These are phyloP conservation scores for Brachypterus glaber DNA, from an alignment of 2,888 invertebrate genomes.

Conservation along the genomic window DNA sequence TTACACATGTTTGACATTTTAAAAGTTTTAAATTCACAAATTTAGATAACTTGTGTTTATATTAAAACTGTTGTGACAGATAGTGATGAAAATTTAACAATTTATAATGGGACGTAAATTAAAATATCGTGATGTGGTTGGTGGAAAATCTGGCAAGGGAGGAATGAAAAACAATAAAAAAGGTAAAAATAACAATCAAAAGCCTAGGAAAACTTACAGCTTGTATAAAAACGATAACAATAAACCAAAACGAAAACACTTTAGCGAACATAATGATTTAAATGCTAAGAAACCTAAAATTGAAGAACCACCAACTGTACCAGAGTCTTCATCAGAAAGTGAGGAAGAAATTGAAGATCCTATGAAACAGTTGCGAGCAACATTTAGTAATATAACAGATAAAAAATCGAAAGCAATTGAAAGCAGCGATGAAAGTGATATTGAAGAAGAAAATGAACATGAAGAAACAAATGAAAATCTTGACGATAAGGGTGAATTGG, in stretches of 20 bases:
- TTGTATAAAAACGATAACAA: slow-evolving; percentile 21
- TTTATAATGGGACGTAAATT: slow-evolving; percentile 22
- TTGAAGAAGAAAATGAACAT: slow-evolving; percentile 23
- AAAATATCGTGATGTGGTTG: slow-evolving; percentile 27
- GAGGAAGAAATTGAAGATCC: slow-evolving; percentile 22
- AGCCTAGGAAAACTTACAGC: slow-evolving; percentile 23
- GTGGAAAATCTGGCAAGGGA: slow-evolving; percentile 14
- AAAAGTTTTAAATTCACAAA: too few relatives aligned
- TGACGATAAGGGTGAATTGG: slow-evolving; percentile 27
- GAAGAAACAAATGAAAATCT: slow-evolving; percentile 21
- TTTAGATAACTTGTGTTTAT: too few relatives aligned
- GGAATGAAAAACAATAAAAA: slow-evolving; percentile 17
- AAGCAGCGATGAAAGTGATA: slow-evolving; percentile 33
- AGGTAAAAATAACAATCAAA: slow-evolving; percentile 17
- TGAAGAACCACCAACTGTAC: slow-evolving; percentile 14
- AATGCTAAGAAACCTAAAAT: slow-evolving; percentile 33
- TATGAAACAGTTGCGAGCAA: slow-evolving; percentile 26
- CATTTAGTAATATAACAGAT: slow-evolving; percentile 23
- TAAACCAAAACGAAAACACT: slow-evolving; percentile 20
- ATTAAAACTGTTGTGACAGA: too few relatives aligned
- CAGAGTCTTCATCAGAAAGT: slow-evolving; percentile 17
- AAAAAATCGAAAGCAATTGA: slow-evolving; percentile 32
- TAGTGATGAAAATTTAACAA: too few relatives aligned
- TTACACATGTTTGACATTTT: too few relatives aligned
- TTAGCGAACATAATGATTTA: slow-evolving; percentile 44